Evolutionary conservation across 1,140 invertebrate species (phyloP), one percentile per base, ranked within the genome.

Genomic region (Pteromalus puparum): DNA sequence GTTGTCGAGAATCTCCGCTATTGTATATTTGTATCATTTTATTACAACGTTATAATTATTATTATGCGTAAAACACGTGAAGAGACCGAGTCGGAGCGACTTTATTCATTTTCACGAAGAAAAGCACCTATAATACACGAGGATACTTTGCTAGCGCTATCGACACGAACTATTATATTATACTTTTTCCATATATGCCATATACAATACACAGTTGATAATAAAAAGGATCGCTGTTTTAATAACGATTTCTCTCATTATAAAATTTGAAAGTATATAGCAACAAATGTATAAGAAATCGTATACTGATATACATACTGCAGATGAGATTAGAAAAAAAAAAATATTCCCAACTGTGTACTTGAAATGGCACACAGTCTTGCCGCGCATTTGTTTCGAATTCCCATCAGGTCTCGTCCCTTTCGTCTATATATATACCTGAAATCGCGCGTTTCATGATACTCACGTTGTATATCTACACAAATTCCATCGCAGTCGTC

Each of bases 51-150:
- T 48, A 48, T 13, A 68, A n/a, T n/a, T 68, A 68, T 42, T 42
- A 42, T 42, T 38, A 61, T 21, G 28, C 24, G 26, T 77, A 34
- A n/a, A 70, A 70, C 28, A 70, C 28, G 30, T 77, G 53, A 77
- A 77, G 61, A 48, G 48, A 76, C 15, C 53, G n/a, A 77, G 61
- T 83, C 42, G 30, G 10, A 65, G 21, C 21, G 75, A 72, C 38
- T 46, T 42, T 26, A 21, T 70, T 24, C n/a, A 24, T 70, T 18
- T 48, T 53, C 15, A n/a, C 38, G 24, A 70, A 82, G 21, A 46
- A 21, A 46, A 46, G 78, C 65, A 10, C 30, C 84, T 83, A 85
- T 86, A 85, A 42, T 61, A 26, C 61, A 38, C 21, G 48, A 24
- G 13, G 48, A 61, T 26, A 72, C 1, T 65, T 34, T 26, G 13